Evolutionary conservation across 1,140 invertebrate genomes (phyloP).

Genomic region (Euglossa dilemma): DNA sequence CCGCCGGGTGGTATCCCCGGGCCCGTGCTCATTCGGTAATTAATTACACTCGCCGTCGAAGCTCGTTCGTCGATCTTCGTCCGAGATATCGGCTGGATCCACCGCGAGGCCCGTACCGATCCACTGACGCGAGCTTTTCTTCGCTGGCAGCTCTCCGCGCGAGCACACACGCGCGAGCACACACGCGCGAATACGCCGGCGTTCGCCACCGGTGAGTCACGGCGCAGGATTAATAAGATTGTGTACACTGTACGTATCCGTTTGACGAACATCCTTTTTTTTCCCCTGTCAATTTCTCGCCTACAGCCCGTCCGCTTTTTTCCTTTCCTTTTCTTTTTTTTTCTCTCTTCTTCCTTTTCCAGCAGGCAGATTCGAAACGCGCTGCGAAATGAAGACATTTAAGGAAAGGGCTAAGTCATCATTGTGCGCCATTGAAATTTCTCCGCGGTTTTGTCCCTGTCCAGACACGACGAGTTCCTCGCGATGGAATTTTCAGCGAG

Average conservation of each 20-base stretch:
- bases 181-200: neutral
- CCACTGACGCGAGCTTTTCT: constrained; percentile 46
- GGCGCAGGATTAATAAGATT: constrained; percentile 27
- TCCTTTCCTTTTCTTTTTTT: no score
- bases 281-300: constrained; percentile 21
- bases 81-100: constrained; percentile 70
- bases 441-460: neutral
- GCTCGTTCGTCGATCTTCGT: constrained; percentile 77
- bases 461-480: no score
- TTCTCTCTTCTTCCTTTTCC: no score
- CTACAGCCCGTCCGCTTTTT: no score
- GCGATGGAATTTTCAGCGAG: no score
- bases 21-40: constrained; percentile 73
- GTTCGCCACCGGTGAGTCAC: constrained; percentile 8
- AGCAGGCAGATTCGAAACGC: neutral
- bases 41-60: constrained; percentile 76
- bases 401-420: neutral
- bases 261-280: constrained; percentile 7
- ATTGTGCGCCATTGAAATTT: neutral
- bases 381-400: neutral
- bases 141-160: constrained; percentile 30
- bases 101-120: constrained; percentile 45
- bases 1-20: constrained; percentile 74
- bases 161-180: neutral
- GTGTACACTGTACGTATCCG: neutral